These are phyloP conservation scores for Lithosia quadra DNA, from an alignment of 2,888 invertebrate species.

Conservation along the genomic window DNA sequence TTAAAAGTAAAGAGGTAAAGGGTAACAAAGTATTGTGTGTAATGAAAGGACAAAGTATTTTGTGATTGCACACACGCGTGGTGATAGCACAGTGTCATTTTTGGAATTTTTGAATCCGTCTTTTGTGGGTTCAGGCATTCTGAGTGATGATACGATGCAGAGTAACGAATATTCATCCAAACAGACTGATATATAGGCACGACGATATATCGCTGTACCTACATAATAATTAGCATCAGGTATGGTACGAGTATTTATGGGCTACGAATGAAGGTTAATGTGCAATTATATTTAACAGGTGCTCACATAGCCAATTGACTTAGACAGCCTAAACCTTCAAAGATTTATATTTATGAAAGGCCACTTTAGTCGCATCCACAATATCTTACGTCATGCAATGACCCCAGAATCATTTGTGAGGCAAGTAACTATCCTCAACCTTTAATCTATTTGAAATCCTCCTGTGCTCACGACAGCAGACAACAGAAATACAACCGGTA, in stretches of 20 bases:
- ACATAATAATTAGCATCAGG: neutral
- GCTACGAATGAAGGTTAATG: neutral
- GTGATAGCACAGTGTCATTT: neutral
- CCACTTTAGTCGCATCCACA: conserved; percentile 50
- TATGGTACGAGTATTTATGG: neutral
- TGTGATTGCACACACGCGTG: no score
- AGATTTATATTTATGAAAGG: conserved; percentile 63
- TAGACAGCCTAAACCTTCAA: conserved; percentile 52
- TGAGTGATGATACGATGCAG: no score
- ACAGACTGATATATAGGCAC: neutral
- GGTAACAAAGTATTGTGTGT: no score
- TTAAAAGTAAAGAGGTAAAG: no score
- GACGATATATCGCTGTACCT: neutral
- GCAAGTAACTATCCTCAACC: conserved; percentile 77
- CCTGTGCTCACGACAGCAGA: conserved; percentile 56
- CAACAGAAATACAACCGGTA: conserved; percentile 58
- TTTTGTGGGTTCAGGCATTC: neutral
- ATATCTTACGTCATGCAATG: conserved; percentile 71
- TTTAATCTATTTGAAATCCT: conserved; percentile 73
- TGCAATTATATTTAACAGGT: conserved; percentile 24
- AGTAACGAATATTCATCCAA: no score
- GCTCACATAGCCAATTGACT: conserved; percentile 19
- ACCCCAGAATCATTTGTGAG: conserved; percentile 59
- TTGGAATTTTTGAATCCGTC: neutral
- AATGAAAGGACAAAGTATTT: no score